Base-by-base conservation (phyloP, 2,888 invertebrate species). In the Habroteleia sp. region DNA sequence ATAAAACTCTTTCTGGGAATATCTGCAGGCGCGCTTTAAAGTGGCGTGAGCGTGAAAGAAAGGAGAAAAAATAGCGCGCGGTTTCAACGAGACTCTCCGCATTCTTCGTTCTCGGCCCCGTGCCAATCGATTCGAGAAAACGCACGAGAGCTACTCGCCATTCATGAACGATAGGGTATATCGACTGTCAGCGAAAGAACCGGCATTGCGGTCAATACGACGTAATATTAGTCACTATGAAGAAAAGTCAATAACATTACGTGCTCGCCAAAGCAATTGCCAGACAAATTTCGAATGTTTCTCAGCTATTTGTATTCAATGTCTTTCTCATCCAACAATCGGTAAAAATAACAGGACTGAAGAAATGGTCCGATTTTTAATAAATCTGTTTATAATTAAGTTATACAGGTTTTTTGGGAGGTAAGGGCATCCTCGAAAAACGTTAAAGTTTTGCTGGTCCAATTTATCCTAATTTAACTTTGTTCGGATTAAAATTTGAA, bases 191-290 rank as follows among this genome's bases (percentile, higher is more conserved):
- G 50, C 48, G 27, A 48, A 39, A 54, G 56, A 56, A 68, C 58
- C 58, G 48, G 68, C 58, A 68, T 58, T 50, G 50, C 68, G 68
- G 68, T 68, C 68, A 50, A 58, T 42, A 56, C 68, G 58, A 25
- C 41, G 48, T 37, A 41, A 68, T 58, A 58, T 56, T 68, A 44
- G 29, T 20, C 29, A 46, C 60, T 33, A 37, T 46, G 62, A 33
- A 27, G 58, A 50, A 68, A 68, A 58, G 58, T 56, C 66, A 46
- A 66, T 66, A 66, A 56, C 66, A 66, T 46, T 20, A 20, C 46
- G 8, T 23, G 13, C 33, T 11, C 35, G 33, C 16, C 52, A 39
- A 39, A 14, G 16, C 13, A 37, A 14, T 27, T 16, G 10, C 39
- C 1, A 29, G 35, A 35, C 50, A 23, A 35, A 35, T 41, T 41